Conservation (phyloP, 2,888 invertebrate species). For the Disparrhopalites patrizii region DNA sequence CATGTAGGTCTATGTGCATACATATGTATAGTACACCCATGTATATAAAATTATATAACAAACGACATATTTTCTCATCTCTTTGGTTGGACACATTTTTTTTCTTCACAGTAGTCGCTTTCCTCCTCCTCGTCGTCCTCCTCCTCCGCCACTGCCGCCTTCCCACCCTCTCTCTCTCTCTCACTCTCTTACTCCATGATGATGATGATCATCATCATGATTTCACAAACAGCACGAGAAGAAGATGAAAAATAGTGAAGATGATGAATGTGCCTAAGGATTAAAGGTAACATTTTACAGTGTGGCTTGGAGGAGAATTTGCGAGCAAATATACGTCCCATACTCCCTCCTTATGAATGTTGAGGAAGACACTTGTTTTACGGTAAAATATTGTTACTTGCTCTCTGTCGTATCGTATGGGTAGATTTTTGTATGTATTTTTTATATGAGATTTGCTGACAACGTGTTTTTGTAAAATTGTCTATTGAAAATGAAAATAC, state of each 20-base stretch:
- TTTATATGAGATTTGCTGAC: not conserved
- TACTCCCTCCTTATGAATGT: too few species aligned
- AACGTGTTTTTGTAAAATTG: not conserved
- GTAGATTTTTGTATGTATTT: too few species aligned
- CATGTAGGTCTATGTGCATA: too few species aligned
- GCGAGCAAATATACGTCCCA: too few species aligned
- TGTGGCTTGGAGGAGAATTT: not conserved
- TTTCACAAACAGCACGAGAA: slow-evolving; percentile 21
- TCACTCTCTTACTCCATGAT: not conserved
- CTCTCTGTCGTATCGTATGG: not conserved
- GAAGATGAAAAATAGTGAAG: slow-evolving; percentile 17
- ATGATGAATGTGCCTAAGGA: slow-evolving; percentile 23
- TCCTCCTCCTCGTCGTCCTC: not conserved
- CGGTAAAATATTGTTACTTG: too few species aligned
- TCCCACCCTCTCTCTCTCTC: not conserved
- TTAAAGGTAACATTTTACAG: not conserved
- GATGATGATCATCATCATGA: slow-evolving; percentile 15
- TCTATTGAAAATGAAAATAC: too few species aligned
- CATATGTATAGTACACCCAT: too few species aligned
- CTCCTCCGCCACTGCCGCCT: not conserved
- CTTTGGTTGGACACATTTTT: too few species aligned
- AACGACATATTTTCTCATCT: too few species aligned
- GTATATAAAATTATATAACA: too few species aligned
- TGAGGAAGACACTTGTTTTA: too few species aligned
- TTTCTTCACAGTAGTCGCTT: too few species aligned